Evolutionary conservation across 2,888 invertebrate genomes (phyloP).

Genomic region (Ormyrus nitidulus): DNA sequence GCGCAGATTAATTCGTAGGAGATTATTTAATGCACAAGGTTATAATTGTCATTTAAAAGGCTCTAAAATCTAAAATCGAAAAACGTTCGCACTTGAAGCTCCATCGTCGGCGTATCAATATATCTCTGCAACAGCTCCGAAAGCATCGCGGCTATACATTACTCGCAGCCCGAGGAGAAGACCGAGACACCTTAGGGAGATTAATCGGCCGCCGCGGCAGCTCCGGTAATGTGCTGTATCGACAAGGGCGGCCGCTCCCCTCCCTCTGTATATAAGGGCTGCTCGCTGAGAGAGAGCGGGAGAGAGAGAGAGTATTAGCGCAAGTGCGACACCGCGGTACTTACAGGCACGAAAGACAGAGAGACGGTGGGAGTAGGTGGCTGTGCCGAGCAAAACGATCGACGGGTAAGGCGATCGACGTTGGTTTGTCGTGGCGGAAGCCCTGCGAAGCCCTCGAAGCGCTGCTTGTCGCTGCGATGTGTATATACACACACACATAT

Average conservation of each 20-base stretch:
- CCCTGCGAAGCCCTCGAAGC: conserved; percentile 69
- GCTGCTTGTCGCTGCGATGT: background rate
- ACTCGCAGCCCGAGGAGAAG: conserved; percentile 38
- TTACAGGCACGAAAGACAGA: background rate
- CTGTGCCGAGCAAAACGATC: conserved; percentile 70
- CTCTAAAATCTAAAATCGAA: no score
- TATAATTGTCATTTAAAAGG: background rate
- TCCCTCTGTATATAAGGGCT: background rate
- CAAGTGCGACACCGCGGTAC: conserved; percentile 26
- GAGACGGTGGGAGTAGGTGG: background rate
- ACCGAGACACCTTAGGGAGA: conserved; percentile 58
- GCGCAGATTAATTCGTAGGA: no score
- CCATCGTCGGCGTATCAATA: no score
- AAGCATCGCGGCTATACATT: background rate
- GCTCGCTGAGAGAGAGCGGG: background rate
- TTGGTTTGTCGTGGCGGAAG: conserved; percentile 75
- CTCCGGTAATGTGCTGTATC: conserved; percentile 32
- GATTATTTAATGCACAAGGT: conserved; percentile 11
- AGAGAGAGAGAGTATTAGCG: conserved; percentile 26
- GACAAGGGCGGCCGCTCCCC: conserved; percentile 13
- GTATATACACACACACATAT: conserved; percentile 8
- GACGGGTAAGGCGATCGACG: conserved; percentile 74
- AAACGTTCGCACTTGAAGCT: background rate
- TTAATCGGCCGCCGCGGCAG: conserved; percentile 33
- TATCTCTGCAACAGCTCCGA: no score